Base-by-base conservation (phyloP, 2,113 vertebrate species). In the Elephas maximus region DNA sequence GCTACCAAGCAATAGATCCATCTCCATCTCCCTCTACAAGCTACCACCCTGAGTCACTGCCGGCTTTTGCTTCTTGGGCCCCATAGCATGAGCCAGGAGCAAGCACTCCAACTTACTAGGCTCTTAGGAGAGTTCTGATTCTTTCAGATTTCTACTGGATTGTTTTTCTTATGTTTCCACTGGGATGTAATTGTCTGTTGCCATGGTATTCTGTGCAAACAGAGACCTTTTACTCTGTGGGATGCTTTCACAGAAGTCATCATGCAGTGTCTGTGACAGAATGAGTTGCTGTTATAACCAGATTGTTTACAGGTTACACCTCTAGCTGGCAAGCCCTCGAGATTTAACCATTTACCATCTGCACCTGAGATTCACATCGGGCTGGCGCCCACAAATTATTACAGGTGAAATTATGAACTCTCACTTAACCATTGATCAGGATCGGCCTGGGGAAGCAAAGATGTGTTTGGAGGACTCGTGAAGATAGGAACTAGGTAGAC, bases 121-220 rank as follows among this genome's bases (percentile, higher is more conserved):
- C 21, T 95, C 51, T 85, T 14, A 14, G 60, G 71, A 83, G 73
- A 92, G 53, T 90, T 88, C 81, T 88, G 63, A 73, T 90, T 81
- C 48, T 88, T 92, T 88, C 48, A 88, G 51, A 45, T 90, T 41
- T 94, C 33, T 71, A 45, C 86, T 73, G 90, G 80, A 84, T 81
- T 84, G 33, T 51, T 67, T 84, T 53, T 77, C 37, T 45, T 17
- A 37, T 57, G 28, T 44, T 88, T 96, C 87, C 69, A n/a, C 51
- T 71, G 33, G 67, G 45, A 69, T 48, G 53, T 51, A 67, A 37
- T 96, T 95, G 45, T 85, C 45, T 44, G 95, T 95, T 96, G 86
- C 88, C 95, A 97, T 96, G 90, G 74, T 88, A 78, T 71, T 95
- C 91, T 76, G 26, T 91, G 53, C 78, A 96, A 95, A 97, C 85